Percentiles rank a stretch among this genome's conserved stretches.
phyloP scores from a whole-genome alignment of 2,888 invertebrate genomes.

The Epirrita christyi region DNA sequence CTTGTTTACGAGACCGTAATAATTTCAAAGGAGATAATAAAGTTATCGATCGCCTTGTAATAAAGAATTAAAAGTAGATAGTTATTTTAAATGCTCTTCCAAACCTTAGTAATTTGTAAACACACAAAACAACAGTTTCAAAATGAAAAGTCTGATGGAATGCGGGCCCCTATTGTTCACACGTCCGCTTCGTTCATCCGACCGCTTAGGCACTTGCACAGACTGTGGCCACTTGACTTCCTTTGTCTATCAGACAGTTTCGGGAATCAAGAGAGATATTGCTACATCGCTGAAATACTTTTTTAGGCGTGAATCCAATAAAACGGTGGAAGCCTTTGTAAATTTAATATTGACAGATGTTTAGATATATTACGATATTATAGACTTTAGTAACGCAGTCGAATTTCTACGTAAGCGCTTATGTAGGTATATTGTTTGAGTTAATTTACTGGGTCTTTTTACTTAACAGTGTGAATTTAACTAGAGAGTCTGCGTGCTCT shows the following conservation, averaged over 20 bases:
- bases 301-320: slow-evolving; percentile 22
- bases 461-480: too few species aligned
- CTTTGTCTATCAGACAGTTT: slow-evolving; percentile 39
- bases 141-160: slow-evolving; percentile 48
- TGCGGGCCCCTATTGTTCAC: slow-evolving; percentile 60
- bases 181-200: slow-evolving; percentile 35
- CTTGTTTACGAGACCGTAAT: slow-evolving; percentile 8
- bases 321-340: slow-evolving; percentile 12
- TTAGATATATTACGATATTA: neutral
- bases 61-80: neutral
- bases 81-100: neutral
- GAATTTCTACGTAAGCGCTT: neutral
- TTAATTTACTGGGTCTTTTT: too few species aligned
- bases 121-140: neutral
- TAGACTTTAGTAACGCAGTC: neutral
- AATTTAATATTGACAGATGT: slow-evolving; percentile 9
- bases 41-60: neutral
- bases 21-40: neutral
- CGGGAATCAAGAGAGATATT: slow-evolving; percentile 26
- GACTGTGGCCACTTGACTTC: slow-evolving; percentile 37
- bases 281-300: slow-evolving; percentile 19
- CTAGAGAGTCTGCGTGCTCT: too few species aligned
- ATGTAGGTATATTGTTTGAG: neutral
- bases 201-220: slow-evolving; percentile 46
- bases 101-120: neutral